Evolutionary conservation across 1,140 invertebrate genomes (phyloP).

Genomic region (Brachionus rotundiformis): DNA sequence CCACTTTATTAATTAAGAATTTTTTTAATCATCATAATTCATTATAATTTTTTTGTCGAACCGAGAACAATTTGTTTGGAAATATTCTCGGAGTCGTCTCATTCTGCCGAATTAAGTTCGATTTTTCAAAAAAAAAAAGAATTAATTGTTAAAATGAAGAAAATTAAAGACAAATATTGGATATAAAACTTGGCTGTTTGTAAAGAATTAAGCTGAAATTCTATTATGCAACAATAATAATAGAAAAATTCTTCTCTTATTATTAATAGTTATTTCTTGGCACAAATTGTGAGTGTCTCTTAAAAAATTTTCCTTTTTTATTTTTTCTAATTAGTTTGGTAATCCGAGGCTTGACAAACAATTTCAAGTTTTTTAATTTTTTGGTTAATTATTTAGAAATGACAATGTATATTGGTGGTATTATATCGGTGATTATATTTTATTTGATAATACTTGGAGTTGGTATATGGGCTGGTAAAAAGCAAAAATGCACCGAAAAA

Average conservation of each 20-base stretch:
- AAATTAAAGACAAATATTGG: constrained; percentile 44
- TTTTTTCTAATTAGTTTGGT: neutral
- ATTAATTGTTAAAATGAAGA: constrained; percentile 4
- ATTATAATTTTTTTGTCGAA: constrained; percentile 15
- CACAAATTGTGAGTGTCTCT: neutral
- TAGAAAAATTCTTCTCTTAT: neutral
- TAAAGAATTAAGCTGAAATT: neutral
- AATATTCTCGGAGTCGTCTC: neutral
- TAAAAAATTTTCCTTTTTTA: neutral
- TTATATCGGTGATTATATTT: constrained; percentile 88
- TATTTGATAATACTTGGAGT: constrained; percentile 87
- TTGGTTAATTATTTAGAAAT: constrained; percentile 17
- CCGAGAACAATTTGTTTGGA: neutral
- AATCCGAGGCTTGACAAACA: neutral
- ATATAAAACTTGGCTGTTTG: neutral
- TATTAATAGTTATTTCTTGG: neutral
- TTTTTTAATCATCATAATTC: constrained; percentile 48
- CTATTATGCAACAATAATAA: constrained; percentile 16
- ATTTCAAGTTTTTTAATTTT: neutral
- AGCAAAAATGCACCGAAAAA: constrained; percentile 72
- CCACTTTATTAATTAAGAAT: constrained; percentile 39
- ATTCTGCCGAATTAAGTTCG: constrained; percentile 36
- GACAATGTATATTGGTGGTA: constrained; percentile 68
- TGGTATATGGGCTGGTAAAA: constrained; percentile 90
- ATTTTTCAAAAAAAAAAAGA: constrained; percentile 13